A percentile compares a stretch with the other conserved stretches of the same genome.
phyloP scores from a whole-genome alignment of 2,888 invertebrate species.

The Synanthedon formicaeformis region DNA sequence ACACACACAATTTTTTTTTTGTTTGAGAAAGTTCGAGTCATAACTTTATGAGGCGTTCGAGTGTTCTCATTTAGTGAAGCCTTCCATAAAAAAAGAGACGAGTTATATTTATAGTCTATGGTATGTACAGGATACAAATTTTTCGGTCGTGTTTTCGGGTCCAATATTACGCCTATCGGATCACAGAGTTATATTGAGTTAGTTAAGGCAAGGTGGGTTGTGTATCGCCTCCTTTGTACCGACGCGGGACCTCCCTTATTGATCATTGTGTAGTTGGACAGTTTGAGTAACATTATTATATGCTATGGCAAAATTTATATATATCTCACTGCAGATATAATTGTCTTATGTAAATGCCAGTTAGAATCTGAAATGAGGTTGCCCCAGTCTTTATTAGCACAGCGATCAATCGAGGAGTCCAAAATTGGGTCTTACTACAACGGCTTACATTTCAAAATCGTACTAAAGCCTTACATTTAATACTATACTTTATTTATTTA shows the following conservation, averaged over 20 bases:
- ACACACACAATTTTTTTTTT: too few species aligned
- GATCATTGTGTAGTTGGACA: too few species aligned
- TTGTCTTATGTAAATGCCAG: too few species aligned
- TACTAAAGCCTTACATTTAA: slow-evolving; percentile 48
- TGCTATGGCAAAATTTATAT: too few species aligned
- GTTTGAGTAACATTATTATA: too few species aligned
- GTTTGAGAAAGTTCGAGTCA: too few species aligned
- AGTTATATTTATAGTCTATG: slow-evolving; percentile 12
- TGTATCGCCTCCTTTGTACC: slow-evolving; percentile 20
- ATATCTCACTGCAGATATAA: too few species aligned
- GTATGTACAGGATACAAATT: slow-evolving; percentile 17
- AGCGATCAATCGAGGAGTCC: slow-evolving; percentile 8
- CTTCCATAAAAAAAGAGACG: not conserved
- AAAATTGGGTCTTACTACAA: slow-evolving; percentile 36
- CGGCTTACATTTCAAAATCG: slow-evolving; percentile 41
- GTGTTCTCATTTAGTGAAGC: too few species aligned
- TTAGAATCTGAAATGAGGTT: too few species aligned
- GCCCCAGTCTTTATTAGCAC: not conserved
- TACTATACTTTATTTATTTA: slow-evolving; percentile 56
- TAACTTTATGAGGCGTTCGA: too few species aligned
- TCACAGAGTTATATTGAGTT: slow-evolving; percentile 63
- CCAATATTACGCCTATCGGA: slow-evolving; percentile 55
- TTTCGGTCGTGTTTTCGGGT: slow-evolving; percentile 19
- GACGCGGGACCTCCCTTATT: too few species aligned
- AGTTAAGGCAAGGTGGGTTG: slow-evolving; percentile 62